A percentile compares a stretch with the other conserved stretches of the same genome.
These are phyloP conservation scores for Cataglyphis livida DNA, from an alignment of 2,888 invertebrate genomes.

Conservation along the genomic window DNA sequence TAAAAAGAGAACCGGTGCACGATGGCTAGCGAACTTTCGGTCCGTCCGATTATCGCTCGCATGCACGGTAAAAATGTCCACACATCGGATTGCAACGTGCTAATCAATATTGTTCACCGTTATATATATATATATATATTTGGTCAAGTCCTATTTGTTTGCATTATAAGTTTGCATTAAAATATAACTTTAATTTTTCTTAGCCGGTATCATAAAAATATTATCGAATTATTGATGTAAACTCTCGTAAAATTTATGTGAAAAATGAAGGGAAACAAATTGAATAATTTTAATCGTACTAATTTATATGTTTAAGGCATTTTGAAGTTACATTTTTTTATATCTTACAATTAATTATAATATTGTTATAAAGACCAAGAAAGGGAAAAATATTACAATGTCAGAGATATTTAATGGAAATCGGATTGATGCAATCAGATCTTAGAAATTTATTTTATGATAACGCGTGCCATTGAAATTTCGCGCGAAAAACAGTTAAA, in stretches of 20 bases:
- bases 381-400: neutral
- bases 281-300: neutral
- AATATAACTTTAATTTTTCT: neutral
- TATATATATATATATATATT: neutral
- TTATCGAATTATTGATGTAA: neutral
- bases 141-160: neutral
- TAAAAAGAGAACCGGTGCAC: constrained; percentile 45
- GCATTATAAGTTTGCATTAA: neutral
- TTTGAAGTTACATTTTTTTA: neutral
- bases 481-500: constrained; percentile 29
- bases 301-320: neutral
- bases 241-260: too few relatives aligned
- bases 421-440: neutral
- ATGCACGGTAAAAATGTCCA: constrained; percentile 1
- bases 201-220: neutral
- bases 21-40: constrained; percentile 30
- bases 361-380: neutral
- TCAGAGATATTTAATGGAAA: neutral
- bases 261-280: neutral
- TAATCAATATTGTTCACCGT: neutral
- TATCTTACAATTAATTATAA: neutral
- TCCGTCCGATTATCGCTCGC: constrained; percentile 13
- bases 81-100: neutral
- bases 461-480: neutral
- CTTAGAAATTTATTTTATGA: neutral